Conservation (phyloP, 2,797 vertebrate species). For the Etheostoma nigrum region DNA sequence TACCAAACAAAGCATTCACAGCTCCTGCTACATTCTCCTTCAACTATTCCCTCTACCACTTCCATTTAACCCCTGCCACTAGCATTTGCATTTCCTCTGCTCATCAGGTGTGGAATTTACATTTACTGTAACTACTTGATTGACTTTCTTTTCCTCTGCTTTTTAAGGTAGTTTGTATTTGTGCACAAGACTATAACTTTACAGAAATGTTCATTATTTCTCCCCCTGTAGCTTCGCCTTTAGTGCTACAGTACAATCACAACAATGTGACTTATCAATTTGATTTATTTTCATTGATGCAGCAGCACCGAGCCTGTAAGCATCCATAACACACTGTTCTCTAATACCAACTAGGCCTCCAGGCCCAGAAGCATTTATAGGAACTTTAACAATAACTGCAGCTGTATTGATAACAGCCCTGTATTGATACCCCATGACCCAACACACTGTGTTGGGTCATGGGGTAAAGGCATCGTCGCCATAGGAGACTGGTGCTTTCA, state of each 20-base stretch:
- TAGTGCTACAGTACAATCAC: conserved; percentile 43
- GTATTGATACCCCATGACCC: too few species aligned
- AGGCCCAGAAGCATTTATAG: conserved; percentile 19
- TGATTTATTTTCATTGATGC: conserved; percentile 35
- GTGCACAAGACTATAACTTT: conserved; percentile 18
- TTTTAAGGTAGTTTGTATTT: conserved; percentile 30
- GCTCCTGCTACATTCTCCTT: conserved; percentile 36
- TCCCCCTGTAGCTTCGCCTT: conserved; percentile 44
- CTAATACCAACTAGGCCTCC: conserved; percentile 13
- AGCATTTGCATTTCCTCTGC: conserved; percentile 48
- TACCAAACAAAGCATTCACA: conserved; percentile 15
- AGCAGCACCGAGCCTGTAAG: conserved; percentile 12
- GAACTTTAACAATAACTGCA: conserved; percentile 31
- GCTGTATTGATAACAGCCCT: conserved; percentile 29
- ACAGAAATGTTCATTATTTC: conserved; percentile 60
- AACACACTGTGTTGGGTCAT: conserved; percentile 11
- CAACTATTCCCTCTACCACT: conserved; percentile 19
- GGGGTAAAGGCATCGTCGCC: conserved; percentile 7
- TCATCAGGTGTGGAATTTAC: conserved; percentile 62
- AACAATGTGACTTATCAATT: conserved; percentile 16
- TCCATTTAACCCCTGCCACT: conserved; percentile 25
- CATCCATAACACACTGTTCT: conserved; percentile 22
- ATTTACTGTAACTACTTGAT: conserved; percentile 42
- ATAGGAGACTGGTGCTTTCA: not conserved
- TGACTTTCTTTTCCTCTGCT: conserved; percentile 21